Evolutionary conservation across 2,113 vertebrate species (phyloP), one percentile per base, ranked within the genome.

Genomic region (Pungitius pungitius): DNA sequence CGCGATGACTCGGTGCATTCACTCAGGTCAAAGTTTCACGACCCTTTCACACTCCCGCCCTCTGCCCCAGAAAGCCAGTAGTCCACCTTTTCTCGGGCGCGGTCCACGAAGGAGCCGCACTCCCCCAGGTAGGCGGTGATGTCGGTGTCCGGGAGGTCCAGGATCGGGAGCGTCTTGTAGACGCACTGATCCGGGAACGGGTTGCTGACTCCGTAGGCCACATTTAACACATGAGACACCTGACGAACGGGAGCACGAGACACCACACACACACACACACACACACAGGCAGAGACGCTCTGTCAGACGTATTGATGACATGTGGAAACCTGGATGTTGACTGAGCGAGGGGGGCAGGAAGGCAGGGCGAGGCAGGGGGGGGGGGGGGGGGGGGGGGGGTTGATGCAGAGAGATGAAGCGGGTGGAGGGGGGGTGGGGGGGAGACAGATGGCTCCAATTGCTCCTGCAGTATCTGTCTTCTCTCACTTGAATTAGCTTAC

Each of bases 221-320:
- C 96, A 68, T 98, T 99, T 33, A 99, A 90, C 83, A 99, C 85
- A 18, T 99, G 97, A 74, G 97, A 96, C 83, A 98, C 96, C 97
- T 99, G 82, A 67, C 17, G 77, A 18, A 18, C 15, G 27, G 42
- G 49, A 43, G 14, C 20, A 4, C 42, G 63, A 72, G 24, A 77
- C 42, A 20, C 18, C 12, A 77, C 52, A 51, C 33, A 35, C 33
- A 35, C 33, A 35, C 33, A 35, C 33, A 35, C 33, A 35, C 33
- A 35, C 33, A 7, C 37, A 17, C 58, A 67, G n/a, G 35, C 37
- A 75, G 49, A 73, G 45, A 26, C 60, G n/a, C 61, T 70, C 73
- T 69, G 78, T 77, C 76, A 70, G 84, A 47, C 47, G 17, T 76
- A 84, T 78, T 82, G 82, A 87, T 86, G 84, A 69, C 64, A 71